Percentiles rank a stretch among this genome's conserved stretches.
Evolutionary conservation across 2,888 invertebrate species (phyloP).

Genomic region (Cryptocephalus moraei): DNA sequence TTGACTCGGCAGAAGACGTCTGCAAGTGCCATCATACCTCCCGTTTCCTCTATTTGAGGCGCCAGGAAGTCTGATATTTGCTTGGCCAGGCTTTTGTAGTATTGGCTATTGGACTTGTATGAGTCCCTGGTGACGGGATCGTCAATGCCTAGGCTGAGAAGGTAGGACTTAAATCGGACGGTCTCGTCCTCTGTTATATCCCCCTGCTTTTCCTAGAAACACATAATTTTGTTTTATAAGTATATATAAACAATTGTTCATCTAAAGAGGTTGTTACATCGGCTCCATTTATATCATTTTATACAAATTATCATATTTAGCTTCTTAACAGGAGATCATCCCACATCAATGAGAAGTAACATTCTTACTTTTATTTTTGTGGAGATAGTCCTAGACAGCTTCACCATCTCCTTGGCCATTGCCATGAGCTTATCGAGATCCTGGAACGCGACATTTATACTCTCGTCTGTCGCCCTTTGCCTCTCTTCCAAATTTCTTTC

Average conservation of each 20-base stretch:
- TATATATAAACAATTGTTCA: no score
- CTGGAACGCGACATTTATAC: constrained; percentile 88
- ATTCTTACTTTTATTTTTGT: constrained; percentile 62
- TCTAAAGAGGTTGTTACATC: no score
- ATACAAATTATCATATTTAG: no score
- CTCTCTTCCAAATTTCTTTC: constrained; percentile 86
- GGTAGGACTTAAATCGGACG: constrained; percentile 85
- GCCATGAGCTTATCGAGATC: constrained; percentile 90
- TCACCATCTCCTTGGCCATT: constrained; percentile 97
- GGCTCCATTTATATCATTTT: no score
- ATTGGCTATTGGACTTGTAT: constrained; percentile 75
- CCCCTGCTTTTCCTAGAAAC: constrained; percentile 70
- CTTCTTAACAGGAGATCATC: not conserved
- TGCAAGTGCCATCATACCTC: constrained; percentile 93
- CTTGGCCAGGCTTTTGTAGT: constrained; percentile 73
- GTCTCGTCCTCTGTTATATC: constrained; percentile 97
- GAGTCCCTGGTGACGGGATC: constrained; percentile 94
- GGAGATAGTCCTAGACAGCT: constrained; percentile 83
- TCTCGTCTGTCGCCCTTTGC: constrained; percentile 82
- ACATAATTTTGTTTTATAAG: not conserved
- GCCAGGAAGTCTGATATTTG: constrained; percentile 77
- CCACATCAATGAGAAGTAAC: not conserved
- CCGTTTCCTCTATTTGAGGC: constrained; percentile 74
- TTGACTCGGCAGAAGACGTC: constrained; percentile 97
- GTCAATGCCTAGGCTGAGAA: constrained; percentile 93